These are phyloP conservation scores for Chrysaora quinquecirrha DNA, from an alignment of 30 jellyfish, hydroid and myxozoan genomes.

Conservation along the genomic window DNA sequence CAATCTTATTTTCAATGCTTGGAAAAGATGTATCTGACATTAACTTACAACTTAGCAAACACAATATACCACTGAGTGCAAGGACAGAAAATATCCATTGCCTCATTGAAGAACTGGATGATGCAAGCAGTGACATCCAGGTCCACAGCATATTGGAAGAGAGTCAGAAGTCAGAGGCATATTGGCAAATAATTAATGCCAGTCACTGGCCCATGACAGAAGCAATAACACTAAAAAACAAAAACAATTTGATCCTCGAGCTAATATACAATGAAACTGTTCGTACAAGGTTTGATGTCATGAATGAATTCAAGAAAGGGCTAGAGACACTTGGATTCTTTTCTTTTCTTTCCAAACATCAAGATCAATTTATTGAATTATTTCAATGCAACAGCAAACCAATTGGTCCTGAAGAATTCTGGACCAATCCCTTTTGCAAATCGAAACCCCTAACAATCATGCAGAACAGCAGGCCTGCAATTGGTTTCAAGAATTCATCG, in stretches of 20 bases:
- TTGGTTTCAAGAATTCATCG: slow-evolving; percentile 19
- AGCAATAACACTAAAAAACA: slow-evolving; percentile 2
- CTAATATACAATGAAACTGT: slow-evolving; percentile 14
- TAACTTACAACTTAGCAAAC: slow-evolving; percentile 6
- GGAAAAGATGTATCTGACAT: slow-evolving; percentile 8
- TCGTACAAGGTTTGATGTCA: slow-evolving; percentile 9
- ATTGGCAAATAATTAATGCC: slow-evolving; percentile 33
- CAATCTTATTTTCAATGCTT: slow-evolving; percentile 14
- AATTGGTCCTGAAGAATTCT: slow-evolving; percentile 3
- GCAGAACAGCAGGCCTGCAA: slow-evolving; percentile 42
- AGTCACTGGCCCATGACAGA: slow-evolving; percentile 52
- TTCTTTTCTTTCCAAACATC: slow-evolving; percentile 13
- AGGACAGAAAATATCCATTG: slow-evolving; percentile 10
- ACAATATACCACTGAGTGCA: slow-evolving; percentile 36
- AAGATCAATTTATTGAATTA: not conserved
- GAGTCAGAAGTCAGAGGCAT: slow-evolving; percentile 18
- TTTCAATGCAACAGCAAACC: not conserved
- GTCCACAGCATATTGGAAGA: slow-evolving; percentile 18
- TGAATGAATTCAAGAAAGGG: slow-evolving; percentile 28
- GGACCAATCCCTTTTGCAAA: slow-evolving; percentile 11
- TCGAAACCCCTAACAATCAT: not conserved
- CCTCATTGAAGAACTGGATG: slow-evolving; percentile 40
- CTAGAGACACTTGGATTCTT: slow-evolving; percentile 29
- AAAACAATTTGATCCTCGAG: slow-evolving; percentile 16
- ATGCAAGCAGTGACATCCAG: not conserved